These are phyloP conservation scores for Antennarius striatus DNA, from an alignment of 2,113 vertebrate genomes.

Conservation along the genomic window DNA sequence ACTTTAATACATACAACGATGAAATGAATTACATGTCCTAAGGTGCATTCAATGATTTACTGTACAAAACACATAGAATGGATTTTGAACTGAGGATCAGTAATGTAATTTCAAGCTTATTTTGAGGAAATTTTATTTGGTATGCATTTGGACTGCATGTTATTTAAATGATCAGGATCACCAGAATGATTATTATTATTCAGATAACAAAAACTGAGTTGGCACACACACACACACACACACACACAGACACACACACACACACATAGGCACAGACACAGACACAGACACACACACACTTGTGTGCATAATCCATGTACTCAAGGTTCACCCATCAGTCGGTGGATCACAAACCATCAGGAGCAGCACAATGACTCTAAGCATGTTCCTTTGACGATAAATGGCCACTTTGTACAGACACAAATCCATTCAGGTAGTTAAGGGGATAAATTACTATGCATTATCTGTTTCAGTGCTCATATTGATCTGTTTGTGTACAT, in stretches of 20 bases:
- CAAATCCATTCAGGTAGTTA: slow-evolving; percentile 47
- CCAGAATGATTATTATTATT: no score
- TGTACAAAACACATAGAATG: background rate
- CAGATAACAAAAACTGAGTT: no score
- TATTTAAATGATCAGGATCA: no score
- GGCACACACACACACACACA: background rate
- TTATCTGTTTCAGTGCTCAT: slow-evolving; percentile 24
- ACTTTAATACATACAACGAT: no score
- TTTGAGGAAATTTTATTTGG: background rate
- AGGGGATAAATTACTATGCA: slow-evolving; percentile 42
- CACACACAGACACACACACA: background rate
- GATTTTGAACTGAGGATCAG: background rate
- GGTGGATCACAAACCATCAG: slow-evolving; percentile 79
- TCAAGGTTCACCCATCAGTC: slow-evolving; percentile 44
- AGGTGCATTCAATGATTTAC: slow-evolving; percentile 1
- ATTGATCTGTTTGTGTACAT: background rate
- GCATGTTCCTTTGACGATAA: slow-evolving; percentile 62
- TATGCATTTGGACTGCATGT: no score
- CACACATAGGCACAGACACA: background rate
- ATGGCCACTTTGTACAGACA: slow-evolving; percentile 57
- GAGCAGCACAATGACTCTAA: slow-evolving; percentile 74
- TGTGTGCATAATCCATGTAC: slow-evolving; percentile 45
- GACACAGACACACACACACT: background rate
- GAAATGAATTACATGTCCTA: background rate
- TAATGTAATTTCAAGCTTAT: background rate